Conservation (phyloP, 2,888 invertebrate species). For the Ephialtes manifestator region DNA sequence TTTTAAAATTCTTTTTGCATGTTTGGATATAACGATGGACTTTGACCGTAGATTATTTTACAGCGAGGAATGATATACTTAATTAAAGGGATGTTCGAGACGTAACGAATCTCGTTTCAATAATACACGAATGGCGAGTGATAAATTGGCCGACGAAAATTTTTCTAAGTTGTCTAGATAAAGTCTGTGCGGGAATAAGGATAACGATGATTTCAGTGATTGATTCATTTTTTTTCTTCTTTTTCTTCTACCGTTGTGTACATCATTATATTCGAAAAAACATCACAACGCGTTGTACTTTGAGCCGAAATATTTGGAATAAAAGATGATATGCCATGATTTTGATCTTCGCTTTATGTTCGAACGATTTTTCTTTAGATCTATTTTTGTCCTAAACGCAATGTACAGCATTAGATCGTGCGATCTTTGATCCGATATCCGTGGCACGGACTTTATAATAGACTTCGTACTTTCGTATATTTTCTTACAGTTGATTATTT, state of each 20-base stretch:
- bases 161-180: conserved; percentile 30
- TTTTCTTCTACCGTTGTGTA: conserved; percentile 25
- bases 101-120: conserved; percentile 35
- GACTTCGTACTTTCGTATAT: conserved; percentile 64
- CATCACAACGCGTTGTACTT: conserved; percentile 71
- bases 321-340: conserved; percentile 66
- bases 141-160: conserved; percentile 67
- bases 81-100: conserved; percentile 52
- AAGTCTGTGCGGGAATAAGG: conserved; percentile 57
- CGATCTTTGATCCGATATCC: conserved; percentile 48
- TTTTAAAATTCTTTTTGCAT: conserved; percentile 61
- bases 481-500: conserved; percentile 52
- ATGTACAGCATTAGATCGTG: conserved; percentile 31
- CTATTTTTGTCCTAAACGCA: conserved; percentile 40
- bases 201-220: conserved; percentile 35
- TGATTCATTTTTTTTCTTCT: neutral
- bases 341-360: conserved; percentile 30
- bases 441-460: conserved; percentile 55
- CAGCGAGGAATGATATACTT: conserved; percentile 67
- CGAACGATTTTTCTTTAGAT: conserved; percentile 18
- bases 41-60: conserved; percentile 58
- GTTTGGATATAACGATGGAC: conserved; percentile 58
- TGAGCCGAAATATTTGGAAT: conserved; percentile 66
- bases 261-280: conserved; percentile 60
- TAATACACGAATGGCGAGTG: conserved; percentile 68